Base-by-base conservation (phyloP, 30 jellyfish, hydroid and myxozoan species). In the Phacellophora camtschatica region DNA sequence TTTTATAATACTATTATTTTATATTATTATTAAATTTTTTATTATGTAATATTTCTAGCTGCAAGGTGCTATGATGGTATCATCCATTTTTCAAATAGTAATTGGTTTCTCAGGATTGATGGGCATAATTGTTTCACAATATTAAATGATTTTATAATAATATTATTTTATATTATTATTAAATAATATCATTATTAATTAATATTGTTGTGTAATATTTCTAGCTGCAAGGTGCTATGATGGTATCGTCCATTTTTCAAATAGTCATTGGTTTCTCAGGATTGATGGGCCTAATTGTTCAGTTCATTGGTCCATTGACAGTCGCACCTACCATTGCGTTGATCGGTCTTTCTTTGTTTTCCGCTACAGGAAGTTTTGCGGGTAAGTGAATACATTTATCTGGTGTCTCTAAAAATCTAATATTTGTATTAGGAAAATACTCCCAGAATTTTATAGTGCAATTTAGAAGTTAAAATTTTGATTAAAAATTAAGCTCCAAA, bases 171-270 rank as follows among this genome's bases (percentile, higher is more conserved):
- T n/a, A n/a, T n/a, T n/a, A n/a, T n/a, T n/a, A n/a, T n/a, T n/a
- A n/a, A n/a, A n/a, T n/a, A n/a, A n/a, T n/a, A n/a, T n/a, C n/a
- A n/a, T n/a, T n/a, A n/a, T n/a, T n/a, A n/a, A n/a, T n/a, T n/a
- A n/a, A n/a, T n/a, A n/a, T n/a, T n/a, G n/a, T n/a, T n/a, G n/a
- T n/a, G n/a, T n/a, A n/a, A n/a, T n/a, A n/a, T 30, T 54, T 71
- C 30, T 64, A 94, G 97, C 49, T 94, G 46, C 99, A 94, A 78
- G 99, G 99, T 1, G 96, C 99, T 22, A 88, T 94, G 23, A 94
- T 94, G 90, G 92, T 94, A 2, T 55, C 99, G n/a, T 94, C 99
- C 1, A 8, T 83, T 37, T 82, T 88, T 43, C 99, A 94, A 88
- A 67, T 94, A 4, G 74, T 83, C 22, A 64, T 94, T 61, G 99